phyloP scores from a whole-genome alignment of 2,888 invertebrate species.

The Bruchidius siliquastri region DNA sequence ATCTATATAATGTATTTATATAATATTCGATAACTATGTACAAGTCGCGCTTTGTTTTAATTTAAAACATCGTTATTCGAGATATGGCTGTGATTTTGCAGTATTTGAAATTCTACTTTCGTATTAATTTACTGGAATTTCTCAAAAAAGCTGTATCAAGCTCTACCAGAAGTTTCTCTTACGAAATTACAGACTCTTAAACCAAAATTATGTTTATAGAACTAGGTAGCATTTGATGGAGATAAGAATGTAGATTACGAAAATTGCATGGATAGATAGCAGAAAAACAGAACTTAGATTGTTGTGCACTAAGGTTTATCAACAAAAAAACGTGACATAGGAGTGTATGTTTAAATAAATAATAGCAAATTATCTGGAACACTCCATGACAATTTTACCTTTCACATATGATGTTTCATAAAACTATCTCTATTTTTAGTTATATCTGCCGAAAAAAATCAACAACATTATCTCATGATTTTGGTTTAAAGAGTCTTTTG shows the following conservation, averaged over 20 bases:
- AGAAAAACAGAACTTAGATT: too few species aligned
- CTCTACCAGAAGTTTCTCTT: conserved; percentile 19
- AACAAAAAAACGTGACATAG: too few species aligned
- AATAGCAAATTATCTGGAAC: too few species aligned
- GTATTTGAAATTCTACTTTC: conserved; percentile 12
- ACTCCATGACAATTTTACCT: too few species aligned
- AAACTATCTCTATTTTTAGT: too few species aligned
- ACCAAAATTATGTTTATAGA: background rate
- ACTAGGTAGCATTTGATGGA: too few species aligned
- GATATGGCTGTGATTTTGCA: conserved; percentile 29
- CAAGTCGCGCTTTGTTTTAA: conserved; percentile 31
- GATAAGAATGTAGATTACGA: too few species aligned
- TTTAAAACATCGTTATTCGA: conserved; percentile 30
- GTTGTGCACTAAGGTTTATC: too few species aligned
- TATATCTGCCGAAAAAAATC: background rate
- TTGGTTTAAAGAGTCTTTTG: conserved; percentile 4
- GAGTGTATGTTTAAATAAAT: too few species aligned
- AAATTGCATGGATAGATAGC: too few species aligned
- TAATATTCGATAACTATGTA: conserved; percentile 18
- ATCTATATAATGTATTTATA: conserved; percentile 14
- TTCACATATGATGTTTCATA: too few species aligned
- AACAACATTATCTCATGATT: background rate
- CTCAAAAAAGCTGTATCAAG: conserved; percentile 22
- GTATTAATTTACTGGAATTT: conserved; percentile 20
- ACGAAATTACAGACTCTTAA: conserved; percentile 2